Evolutionary conservation across 2,888 invertebrate species (phyloP).

Genomic region (Aspidiotus rigidus): DNA sequence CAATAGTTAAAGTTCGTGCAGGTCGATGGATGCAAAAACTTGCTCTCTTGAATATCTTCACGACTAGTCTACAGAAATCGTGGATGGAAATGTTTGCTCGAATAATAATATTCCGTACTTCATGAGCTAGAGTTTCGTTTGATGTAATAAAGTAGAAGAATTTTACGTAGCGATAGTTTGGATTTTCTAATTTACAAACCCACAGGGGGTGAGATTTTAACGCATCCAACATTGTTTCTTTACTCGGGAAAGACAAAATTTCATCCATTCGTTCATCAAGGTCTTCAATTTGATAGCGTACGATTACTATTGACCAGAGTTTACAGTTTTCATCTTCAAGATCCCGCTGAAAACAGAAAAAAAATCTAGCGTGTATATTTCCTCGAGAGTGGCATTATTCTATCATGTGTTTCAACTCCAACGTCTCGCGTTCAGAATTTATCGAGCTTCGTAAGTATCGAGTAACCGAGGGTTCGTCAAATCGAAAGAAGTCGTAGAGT

Average conservation of each 20-base stretch:
- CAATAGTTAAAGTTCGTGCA: not conserved
- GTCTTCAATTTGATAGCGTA: not conserved
- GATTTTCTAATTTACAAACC: not conserved
- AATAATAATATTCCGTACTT: not conserved
- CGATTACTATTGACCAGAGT: not conserved
- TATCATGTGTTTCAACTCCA: too few species aligned
- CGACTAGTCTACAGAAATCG: not conserved
- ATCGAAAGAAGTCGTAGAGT: not conserved
- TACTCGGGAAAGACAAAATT: not conserved
- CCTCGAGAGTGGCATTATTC: too few species aligned
- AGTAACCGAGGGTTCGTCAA: not conserved
- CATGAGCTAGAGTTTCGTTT: not conserved
- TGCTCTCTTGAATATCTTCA: not conserved
- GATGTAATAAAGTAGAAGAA: not conserved
- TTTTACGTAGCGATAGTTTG: not conserved
- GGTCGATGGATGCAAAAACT: not conserved
- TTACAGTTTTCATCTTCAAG: not conserved
- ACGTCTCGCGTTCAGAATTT: not conserved
- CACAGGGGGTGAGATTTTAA: constrained; percentile 2
- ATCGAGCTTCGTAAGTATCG: constrained; percentile 1
- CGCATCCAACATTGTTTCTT: not conserved
- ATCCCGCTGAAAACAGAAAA: not conserved
- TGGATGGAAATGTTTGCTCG: not conserved
- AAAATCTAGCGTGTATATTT: too few species aligned
- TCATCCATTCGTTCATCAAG: not conserved